Conservation (phyloP, 2,797 vertebrate species). For the Tenualosa ilisha region DNA sequence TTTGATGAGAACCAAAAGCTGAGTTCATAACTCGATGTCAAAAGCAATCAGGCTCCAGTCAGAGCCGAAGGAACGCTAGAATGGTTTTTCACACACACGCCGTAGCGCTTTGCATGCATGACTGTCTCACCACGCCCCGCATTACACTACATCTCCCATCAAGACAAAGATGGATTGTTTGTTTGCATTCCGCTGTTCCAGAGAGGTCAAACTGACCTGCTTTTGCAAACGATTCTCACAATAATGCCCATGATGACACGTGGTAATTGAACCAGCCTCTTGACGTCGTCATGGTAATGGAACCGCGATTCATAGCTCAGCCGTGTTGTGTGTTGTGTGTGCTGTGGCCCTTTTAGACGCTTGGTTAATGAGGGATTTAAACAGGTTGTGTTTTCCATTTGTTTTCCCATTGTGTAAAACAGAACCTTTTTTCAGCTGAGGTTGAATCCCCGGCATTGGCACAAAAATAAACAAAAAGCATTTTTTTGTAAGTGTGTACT, state of each 20-base stretch:
- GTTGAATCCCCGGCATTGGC: background rate
- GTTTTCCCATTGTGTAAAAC: background rate
- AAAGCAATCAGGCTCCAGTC: slow-evolving; percentile 65
- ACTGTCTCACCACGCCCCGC: background rate
- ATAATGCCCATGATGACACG: background rate
- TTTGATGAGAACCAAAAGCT: slow-evolving; percentile 70
- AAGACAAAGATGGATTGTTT: slow-evolving; percentile 7
- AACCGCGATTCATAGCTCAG: background rate
- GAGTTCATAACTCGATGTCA: slow-evolving; percentile 70
- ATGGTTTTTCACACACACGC: slow-evolving; percentile 26
- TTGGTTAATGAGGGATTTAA: background rate
- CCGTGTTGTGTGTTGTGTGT: background rate
- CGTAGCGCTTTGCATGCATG: slow-evolving; percentile 54
- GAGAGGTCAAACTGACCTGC: slow-evolving; percentile 39
- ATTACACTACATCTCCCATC: background rate
- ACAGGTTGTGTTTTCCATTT: slow-evolving; percentile 1
- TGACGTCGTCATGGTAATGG: background rate
- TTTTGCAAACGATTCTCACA: slow-evolving; percentile 11
- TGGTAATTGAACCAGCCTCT: slow-evolving; percentile 8
- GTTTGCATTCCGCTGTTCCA: slow-evolving; percentile 8
- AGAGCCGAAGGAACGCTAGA: slow-evolving; percentile 56
- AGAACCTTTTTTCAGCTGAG: background rate
- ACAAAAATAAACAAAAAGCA: background rate
- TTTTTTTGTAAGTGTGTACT: too few relatives aligned
- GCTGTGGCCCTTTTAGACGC: background rate